Percentiles rank a stretch among this genome's conserved stretches.
Conservation (phyloP, 1,140 invertebrate species). For the Cardiocondyla obscurior region DNA sequence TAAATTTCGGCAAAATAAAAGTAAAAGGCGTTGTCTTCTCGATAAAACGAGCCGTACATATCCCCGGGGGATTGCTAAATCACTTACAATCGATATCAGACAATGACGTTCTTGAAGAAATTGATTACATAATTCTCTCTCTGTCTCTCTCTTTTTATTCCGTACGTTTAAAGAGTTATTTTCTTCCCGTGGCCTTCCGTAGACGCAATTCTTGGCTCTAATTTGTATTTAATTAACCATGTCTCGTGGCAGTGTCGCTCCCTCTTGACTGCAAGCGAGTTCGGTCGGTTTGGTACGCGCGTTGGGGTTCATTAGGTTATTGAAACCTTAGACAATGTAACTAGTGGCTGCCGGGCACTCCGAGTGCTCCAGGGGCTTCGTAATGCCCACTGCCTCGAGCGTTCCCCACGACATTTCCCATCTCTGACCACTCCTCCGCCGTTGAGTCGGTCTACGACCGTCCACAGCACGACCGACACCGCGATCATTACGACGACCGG, state of each 20-base stretch:
- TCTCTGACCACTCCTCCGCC: slow-evolving; percentile 65
- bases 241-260: slow-evolving; percentile 44
- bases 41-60: neutral
- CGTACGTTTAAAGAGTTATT: slow-evolving; percentile 16
- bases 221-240: slow-evolving; percentile 74
- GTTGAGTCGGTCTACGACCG: slow-evolving; percentile 52
- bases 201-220: slow-evolving; percentile 67
- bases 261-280: slow-evolving; percentile 58
- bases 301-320: slow-evolving; percentile 80
- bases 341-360: slow-evolving; percentile 69
- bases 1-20: too few relatives aligned
- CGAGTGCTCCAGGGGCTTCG: slow-evolving; percentile 77
- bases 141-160: neutral
- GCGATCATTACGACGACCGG: slow-evolving; percentile 51
- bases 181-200: slow-evolving; percentile 13
- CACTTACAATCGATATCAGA: neutral
- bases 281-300: slow-evolving; percentile 64
- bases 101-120: neutral
- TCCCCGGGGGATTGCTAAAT: neutral
- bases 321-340: slow-evolving; percentile 81
- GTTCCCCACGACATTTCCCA: slow-evolving; percentile 70
- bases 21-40: neutral
- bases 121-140: neutral
- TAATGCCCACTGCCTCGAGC: slow-evolving; percentile 72
- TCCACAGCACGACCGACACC: slow-evolving; percentile 17